phyloP scores from a whole-genome alignment of 2,113 vertebrate species.

The Petrocephalus microphthalmus region DNA sequence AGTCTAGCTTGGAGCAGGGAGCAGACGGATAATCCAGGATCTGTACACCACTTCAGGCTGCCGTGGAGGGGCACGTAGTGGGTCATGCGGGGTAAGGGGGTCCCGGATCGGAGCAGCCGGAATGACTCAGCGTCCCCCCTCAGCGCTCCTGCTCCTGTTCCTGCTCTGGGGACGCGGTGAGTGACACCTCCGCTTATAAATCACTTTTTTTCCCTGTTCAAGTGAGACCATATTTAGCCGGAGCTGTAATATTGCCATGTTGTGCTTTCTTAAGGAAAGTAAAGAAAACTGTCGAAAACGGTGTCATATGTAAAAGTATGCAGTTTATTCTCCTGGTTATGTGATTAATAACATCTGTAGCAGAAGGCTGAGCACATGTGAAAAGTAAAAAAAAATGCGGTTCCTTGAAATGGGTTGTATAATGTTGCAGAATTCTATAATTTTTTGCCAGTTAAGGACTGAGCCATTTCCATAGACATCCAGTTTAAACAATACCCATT shows the following conservation, averaged over 20 bases:
- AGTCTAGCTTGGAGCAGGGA: not conserved
- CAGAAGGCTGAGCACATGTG: not conserved
- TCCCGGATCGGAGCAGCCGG: constrained; percentile 65
- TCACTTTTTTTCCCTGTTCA: not conserved
- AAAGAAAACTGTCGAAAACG: not conserved
- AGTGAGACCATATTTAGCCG: not conserved
- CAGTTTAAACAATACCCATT: not conserved
- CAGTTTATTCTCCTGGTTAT: not conserved
- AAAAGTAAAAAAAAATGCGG: not conserved
- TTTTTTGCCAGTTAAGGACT: not conserved
- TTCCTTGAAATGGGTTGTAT: not conserved
- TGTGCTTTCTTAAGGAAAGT: not conserved
- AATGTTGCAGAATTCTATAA: not conserved
- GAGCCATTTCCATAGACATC: not conserved
- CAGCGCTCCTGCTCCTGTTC: constrained; percentile 72
- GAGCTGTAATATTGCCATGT: not conserved
- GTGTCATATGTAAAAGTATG: not conserved
- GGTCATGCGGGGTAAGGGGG: constrained; percentile 77
- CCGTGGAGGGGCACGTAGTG: constrained; percentile 42
- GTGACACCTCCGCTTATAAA: constrained; percentile 40
- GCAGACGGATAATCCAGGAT: not conserved
- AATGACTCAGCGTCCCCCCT: constrained; percentile 81
- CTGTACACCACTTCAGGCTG: constrained; percentile 28
- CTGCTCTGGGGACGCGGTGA: constrained; percentile 80
- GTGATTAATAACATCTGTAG: not conserved